Conservation (phyloP, 2,888 invertebrate genomes). For the Acronicta alni region DNA sequence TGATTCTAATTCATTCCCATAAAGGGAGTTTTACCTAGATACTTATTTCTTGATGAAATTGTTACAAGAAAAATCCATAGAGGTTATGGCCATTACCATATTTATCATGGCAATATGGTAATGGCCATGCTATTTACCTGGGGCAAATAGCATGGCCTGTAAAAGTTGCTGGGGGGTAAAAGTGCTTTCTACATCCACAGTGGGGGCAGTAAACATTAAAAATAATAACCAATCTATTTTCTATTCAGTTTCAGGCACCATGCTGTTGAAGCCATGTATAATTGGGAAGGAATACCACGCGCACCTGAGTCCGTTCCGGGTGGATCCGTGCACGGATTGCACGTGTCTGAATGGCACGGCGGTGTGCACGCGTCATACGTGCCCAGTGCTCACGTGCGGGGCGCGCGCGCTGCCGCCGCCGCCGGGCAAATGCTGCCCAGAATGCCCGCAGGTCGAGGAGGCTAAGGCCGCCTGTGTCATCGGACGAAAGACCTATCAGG, state of each 20-base stretch:
- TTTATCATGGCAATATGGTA: no score
- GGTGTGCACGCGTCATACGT: slow-evolving; percentile 94
- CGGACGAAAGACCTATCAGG: slow-evolving; percentile 92
- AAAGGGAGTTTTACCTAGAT: no score
- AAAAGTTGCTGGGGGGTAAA: no score
- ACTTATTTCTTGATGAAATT: no score
- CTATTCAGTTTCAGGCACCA: slow-evolving; percentile 75
- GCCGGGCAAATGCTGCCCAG: slow-evolving; percentile 93
- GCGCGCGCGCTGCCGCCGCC: slow-evolving; percentile 91
- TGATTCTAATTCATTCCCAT: no score
- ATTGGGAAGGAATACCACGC: slow-evolving; percentile 92
- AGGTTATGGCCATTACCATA: no score
- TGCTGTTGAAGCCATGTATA: slow-evolving; percentile 90
- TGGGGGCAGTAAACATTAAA: no score
- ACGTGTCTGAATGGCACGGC: slow-evolving; percentile 94
- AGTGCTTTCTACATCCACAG: no score
- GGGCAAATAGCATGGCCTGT: no score
- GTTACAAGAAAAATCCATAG: no score
- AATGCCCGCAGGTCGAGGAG: slow-evolving; percentile 92
- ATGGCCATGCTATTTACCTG: no score
- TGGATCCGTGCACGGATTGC: slow-evolving; percentile 95
- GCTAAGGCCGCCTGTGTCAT: slow-evolving; percentile 91
- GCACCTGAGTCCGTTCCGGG: slow-evolving; percentile 90
- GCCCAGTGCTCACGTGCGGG: slow-evolving; percentile 97
- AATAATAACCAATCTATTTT: neutral